Base-by-base conservation (phyloP, 2,113 vertebrate species). In the Archilochus colubris region DNA sequence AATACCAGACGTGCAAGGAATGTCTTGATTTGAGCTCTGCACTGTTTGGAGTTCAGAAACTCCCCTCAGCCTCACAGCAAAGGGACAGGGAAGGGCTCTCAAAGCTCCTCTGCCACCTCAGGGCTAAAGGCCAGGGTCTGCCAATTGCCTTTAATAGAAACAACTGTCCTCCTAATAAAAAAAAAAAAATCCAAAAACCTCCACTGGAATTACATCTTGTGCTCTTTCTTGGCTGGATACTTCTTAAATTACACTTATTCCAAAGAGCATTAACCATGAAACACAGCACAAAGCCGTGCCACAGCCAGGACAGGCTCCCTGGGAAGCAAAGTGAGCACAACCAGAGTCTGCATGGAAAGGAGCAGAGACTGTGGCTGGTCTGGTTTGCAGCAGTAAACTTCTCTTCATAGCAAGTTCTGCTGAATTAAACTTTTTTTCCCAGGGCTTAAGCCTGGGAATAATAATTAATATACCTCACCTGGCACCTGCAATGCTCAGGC, bases 101-200 rank as follows among this genome's bases (percentile, higher is more conserved):
- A 57, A 24, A 81, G 75, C 72, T 69, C 38, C 12, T 33, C 20
- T 82, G 62, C 66, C 0, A 62, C 82, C 87, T 64, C 40, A 40
- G 51, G 67, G 69, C 85, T 55, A 44, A 91, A 74, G 89, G 87
- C 59, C 82, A 76, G 40, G 20, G 5, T 0, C 77, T 33, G 68
- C 36, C 54, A 58, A 75, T 76, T 82, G 73, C 91, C 84, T 94
- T 91, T 91, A 95, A 94, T 46, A 95, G 86, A 95, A 96, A 70
- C 83, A 55, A 61, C 74, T 22, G 9, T 55, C 73, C 92, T 83
- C 59, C 53, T 61, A n/a, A 12, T 48, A 30, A 54, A 69, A 77
- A 30, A n/a, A n/a, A 27, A 68, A 58, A 20, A 48, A 90, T 38
- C 22, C 70, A 36, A 50, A 24, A 50, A 61, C 28, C 84, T 66